Evolutionary conservation across 2,888 invertebrate species (phyloP).

Genomic region (Subacronicta megacephala): DNA sequence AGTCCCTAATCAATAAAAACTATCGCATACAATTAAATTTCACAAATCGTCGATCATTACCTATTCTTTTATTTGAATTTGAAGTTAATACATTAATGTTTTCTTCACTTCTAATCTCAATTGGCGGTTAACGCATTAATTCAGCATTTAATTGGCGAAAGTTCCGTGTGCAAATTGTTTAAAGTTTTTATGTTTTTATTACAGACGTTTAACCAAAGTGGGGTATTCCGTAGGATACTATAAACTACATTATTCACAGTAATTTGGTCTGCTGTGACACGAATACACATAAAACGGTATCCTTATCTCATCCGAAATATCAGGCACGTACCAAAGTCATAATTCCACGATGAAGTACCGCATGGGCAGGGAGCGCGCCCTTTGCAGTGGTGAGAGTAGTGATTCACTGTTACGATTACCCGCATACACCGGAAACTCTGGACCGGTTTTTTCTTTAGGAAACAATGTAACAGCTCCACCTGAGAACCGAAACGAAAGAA

Average conservation of each 20-base stretch:
- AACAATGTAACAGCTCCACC: conserved; percentile 65
- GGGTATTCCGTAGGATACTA: conserved; percentile 49
- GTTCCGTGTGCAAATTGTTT: conserved; percentile 42
- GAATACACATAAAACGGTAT: conserved; percentile 80
- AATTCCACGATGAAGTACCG: conserved; percentile 84
- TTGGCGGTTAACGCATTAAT: conserved; percentile 30
- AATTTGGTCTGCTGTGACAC: conserved; percentile 76
- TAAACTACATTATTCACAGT: conserved; percentile 64
- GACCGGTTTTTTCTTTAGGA: conserved; percentile 59
- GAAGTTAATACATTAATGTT: too few relatives aligned
- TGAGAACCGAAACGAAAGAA: conserved; percentile 67
- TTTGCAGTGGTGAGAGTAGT: conserved; percentile 73
- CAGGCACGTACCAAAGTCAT: conserved; percentile 85
- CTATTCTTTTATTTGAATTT: conserved; percentile 12
- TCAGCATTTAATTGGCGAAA: conserved; percentile 47
- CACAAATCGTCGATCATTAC: conserved; percentile 5
- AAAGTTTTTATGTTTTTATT: conserved; percentile 44
- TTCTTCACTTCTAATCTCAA: conserved; percentile 18
- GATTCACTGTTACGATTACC: conserved; percentile 82
- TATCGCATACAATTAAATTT: conserved; percentile 4
- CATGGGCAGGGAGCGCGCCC: conserved; percentile 78
- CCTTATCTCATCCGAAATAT: conserved; percentile 85
- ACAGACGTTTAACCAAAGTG: conserved; percentile 54
- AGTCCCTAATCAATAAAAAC: not conserved
- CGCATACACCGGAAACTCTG: conserved; percentile 58